These are phyloP conservation scores for Zelleria hepariella DNA, from an alignment of 2,888 invertebrate species.

Conservation along the genomic window DNA sequence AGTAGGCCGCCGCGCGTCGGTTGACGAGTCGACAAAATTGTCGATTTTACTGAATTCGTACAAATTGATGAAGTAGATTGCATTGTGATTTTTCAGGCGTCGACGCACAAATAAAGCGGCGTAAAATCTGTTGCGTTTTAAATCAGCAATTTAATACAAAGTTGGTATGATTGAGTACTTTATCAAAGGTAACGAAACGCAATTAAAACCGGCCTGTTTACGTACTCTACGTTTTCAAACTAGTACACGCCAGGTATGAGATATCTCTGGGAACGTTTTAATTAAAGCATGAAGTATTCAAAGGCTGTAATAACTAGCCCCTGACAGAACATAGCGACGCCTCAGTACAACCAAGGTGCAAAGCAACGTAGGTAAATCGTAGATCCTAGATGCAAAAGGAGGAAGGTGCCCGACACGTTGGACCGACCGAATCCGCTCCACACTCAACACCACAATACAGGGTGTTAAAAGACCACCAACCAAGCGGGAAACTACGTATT, in stretches of 20 bases:
- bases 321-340: slow-evolving; percentile 6
- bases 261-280: slow-evolving; percentile 36
- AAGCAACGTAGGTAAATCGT: no score
- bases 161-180: no score
- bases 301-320: slow-evolving; percentile 41
- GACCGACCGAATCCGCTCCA: no score
- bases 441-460: no score
- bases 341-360: no score
- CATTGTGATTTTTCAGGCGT: neutral
- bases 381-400: no score
- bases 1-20: neutral
- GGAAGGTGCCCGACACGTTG: no score
- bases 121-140: no score
- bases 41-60: neutral
- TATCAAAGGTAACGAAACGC: neutral
- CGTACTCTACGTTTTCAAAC: neutral
- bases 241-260: slow-evolving; percentile 20
- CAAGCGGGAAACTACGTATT: no score
- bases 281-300: slow-evolving; percentile 56
- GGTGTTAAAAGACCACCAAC: no score
- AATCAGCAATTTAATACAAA: no score
- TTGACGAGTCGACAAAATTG: neutral
- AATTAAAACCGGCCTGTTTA: neutral
- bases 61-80: neutral
- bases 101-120: no score